Evolutionary conservation across 2,888 invertebrate genomes (phyloP).

Genomic region (Holacanthella duospinosa): DNA sequence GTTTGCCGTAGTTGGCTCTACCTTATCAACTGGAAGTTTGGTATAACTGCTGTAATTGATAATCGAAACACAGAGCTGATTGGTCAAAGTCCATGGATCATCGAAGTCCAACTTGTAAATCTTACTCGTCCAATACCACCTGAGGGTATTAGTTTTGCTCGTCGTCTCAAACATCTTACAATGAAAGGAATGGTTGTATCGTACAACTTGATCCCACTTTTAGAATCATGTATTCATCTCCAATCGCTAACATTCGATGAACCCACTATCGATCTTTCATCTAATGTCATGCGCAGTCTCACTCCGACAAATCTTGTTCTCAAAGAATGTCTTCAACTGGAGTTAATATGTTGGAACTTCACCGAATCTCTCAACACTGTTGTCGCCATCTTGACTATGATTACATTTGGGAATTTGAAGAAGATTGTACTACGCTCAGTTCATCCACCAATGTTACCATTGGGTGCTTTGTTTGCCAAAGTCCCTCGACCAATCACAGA

Average conservation of each 20-base stretch:
- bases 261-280: background rate
- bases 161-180: background rate
- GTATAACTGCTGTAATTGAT: background rate
- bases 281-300: background rate
- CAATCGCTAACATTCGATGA: background rate
- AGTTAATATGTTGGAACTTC: background rate
- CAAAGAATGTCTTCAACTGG: background rate
- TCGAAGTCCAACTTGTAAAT: background rate
- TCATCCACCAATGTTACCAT: background rate
- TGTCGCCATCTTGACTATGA: background rate
- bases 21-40: background rate
- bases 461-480: background rate
- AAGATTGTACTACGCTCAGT: background rate
- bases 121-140: background rate
- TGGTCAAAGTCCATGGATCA: background rate
- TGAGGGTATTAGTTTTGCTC: background rate
- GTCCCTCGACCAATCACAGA: background rate
- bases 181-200: background rate
- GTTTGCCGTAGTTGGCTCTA: background rate
- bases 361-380: background rate
- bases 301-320: background rate
- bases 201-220: background rate
- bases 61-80: conserved; percentile 1
- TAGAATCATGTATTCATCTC: background rate
- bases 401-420: background rate